Conservation (phyloP, 2,113 vertebrate species). For the Haliaeetus leucogaster region DNA sequence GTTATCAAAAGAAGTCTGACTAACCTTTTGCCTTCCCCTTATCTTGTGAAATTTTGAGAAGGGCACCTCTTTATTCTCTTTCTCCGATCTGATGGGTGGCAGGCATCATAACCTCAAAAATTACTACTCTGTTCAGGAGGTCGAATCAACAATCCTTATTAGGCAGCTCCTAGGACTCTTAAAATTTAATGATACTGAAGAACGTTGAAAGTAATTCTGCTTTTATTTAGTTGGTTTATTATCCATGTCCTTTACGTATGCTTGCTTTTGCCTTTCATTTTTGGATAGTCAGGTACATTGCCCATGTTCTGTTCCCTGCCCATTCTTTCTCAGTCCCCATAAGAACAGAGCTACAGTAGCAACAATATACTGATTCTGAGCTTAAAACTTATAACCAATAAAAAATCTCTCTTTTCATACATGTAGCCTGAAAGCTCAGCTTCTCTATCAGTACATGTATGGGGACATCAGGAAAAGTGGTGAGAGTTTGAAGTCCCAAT, state of each 20-base stretch:
- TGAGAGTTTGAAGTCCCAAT: neutral
- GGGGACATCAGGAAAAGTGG: neutral
- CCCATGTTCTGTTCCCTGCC: neutral
- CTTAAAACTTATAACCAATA: neutral
- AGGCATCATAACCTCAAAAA: neutral
- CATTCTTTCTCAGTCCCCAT: neutral
- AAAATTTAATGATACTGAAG: neutral
- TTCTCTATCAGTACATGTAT: neutral
- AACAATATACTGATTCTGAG: neutral
- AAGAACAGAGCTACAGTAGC: neutral
- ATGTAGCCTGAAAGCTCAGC: neutral
- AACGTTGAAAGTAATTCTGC: neutral
- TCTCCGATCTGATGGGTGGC: neutral
- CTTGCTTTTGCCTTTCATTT: neutral
- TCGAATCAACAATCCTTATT: neutral
- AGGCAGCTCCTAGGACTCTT: neutral
- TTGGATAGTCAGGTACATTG: neutral
- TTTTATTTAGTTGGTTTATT: neutral
- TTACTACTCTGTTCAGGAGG: neutral
- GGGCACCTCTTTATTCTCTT: neutral
- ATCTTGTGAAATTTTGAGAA: neutral
- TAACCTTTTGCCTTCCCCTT: neutral
- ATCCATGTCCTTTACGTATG: neutral
- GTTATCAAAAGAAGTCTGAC: neutral
- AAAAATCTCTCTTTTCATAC: neutral